Evolutionary conservation across 2,113 vertebrate genomes (phyloP).

Genomic region (Amazona vittata): DNA sequence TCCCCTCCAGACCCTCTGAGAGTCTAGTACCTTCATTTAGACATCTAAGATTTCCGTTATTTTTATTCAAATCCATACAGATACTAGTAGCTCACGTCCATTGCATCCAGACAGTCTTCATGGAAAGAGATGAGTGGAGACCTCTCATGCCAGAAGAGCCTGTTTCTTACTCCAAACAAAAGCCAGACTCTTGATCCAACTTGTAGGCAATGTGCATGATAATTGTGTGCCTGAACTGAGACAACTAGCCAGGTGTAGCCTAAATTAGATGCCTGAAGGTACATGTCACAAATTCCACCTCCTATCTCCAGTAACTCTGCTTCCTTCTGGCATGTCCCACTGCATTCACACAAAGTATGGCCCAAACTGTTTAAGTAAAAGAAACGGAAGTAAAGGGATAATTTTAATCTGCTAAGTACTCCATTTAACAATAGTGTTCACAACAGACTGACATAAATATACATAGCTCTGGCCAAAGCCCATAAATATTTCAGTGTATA

Average conservation of each 20-base stretch:
- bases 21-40: background rate
- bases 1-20: background rate
- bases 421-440: conserved; percentile 26
- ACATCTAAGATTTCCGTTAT: background rate
- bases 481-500: background rate
- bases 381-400: background rate
- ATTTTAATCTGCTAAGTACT: conserved; percentile 12
- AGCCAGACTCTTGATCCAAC: background rate
- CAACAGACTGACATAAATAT: background rate
- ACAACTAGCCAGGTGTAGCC: background rate
- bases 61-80: background rate
- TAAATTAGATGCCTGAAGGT: background rate
- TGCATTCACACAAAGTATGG: background rate
- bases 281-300: background rate
- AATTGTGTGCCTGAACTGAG: background rate
- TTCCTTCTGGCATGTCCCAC: conserved; percentile 3
- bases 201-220: background rate
- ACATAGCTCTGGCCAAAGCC: background rate
- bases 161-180: background rate
- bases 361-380: background rate
- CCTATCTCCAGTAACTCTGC: background rate
- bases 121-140: background rate
- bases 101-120: background rate
- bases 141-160: background rate
- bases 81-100: background rate